Percentiles rank a stretch among this genome's conserved stretches.
Evolutionary conservation across 2,888 invertebrate genomes (phyloP).

Genomic region (Scotopteryx bipunctaria): DNA sequence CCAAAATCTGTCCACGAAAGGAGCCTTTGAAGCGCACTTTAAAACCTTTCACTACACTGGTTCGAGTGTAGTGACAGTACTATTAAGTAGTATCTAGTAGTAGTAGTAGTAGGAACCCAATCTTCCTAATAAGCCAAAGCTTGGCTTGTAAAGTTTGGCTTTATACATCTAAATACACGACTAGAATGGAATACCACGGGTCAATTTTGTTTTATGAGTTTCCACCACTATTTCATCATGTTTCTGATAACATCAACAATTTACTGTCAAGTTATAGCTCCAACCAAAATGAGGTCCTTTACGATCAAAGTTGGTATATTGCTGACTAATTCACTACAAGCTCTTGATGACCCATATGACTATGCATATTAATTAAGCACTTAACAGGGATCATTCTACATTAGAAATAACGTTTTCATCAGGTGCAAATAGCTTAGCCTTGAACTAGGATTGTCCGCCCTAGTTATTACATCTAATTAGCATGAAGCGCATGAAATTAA

Average conservation of each 20-base stretch:
- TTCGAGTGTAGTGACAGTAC: no score
- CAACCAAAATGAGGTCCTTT: conserved; percentile 19
- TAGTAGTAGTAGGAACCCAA: no score
- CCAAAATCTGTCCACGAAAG: no score
- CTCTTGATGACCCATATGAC: conserved; percentile 19
- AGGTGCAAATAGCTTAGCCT: conserved; percentile 1
- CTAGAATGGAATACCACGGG: no score
- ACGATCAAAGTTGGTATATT: conserved; percentile 30
- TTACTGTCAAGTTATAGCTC: conserved; percentile 18
- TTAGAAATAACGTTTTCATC: neutral
- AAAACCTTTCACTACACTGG: no score
- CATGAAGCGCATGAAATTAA: no score
- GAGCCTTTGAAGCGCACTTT: no score
- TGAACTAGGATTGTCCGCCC: neutral
- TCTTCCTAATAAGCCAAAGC: no score
- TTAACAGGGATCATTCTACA: conserved; percentile 11
- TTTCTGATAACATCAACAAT: conserved; percentile 24
- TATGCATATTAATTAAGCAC: conserved; percentile 24
- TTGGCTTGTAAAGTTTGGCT: no score
- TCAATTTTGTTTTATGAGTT: conserved; percentile 12
- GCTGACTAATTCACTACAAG: conserved; percentile 27
- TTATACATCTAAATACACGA: no score
- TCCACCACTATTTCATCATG: conserved; percentile 9
- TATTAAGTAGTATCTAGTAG: no score
- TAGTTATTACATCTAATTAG: no score